Base-by-base conservation (phyloP, 2,113 vertebrate species). In the Xerus inauris region DNA sequence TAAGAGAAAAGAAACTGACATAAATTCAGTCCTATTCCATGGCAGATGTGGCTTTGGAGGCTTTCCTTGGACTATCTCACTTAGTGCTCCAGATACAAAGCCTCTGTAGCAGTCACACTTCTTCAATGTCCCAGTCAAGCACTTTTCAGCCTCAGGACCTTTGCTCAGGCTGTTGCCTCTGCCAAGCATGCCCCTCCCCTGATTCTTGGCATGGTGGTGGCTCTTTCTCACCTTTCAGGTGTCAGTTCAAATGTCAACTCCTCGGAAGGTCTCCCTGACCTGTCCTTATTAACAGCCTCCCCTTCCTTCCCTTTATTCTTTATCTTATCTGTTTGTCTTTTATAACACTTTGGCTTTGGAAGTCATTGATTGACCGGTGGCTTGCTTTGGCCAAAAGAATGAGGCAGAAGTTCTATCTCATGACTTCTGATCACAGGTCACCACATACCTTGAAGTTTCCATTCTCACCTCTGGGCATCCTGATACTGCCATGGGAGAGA, bases 141-240 rank as follows among this genome's bases (percentile, higher is more conserved):
- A 1, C 54, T 57, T 67, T 19, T 12, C 14, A 0, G 1, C 67
- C 38, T 71, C 59, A 30, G 64, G 40, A 20, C 38, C 87, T 77
- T 59, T 28, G 38, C 69, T 83, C 24, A 49, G 28, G 42, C 64
- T 1, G 0, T 35, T 62, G 16, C 26, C 72, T n/a, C 38, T 17
- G 28, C 42, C 73, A 16, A 4, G 4, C 7, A 9, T 0, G 1
- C 11, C 32, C 40, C 22, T 4, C 49, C 11, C 26, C 8, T 2
- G 4, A 5, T 14, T 47, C 81, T 24, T 20, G 54, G 11, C 20
- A 9, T 19, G 2, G 6, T 19, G 2, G 6, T 3, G 14, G n/a
- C 62, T n/a, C 22, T 26, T 92, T 64, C 17, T 35, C 47, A 1
- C 7, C 57, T 51, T 49, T 65, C 12, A 47, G 24, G 9, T 20